phyloP scores from a whole-genome alignment of 2,797 vertebrate species.

The Premnoplex brunnescens region DNA sequence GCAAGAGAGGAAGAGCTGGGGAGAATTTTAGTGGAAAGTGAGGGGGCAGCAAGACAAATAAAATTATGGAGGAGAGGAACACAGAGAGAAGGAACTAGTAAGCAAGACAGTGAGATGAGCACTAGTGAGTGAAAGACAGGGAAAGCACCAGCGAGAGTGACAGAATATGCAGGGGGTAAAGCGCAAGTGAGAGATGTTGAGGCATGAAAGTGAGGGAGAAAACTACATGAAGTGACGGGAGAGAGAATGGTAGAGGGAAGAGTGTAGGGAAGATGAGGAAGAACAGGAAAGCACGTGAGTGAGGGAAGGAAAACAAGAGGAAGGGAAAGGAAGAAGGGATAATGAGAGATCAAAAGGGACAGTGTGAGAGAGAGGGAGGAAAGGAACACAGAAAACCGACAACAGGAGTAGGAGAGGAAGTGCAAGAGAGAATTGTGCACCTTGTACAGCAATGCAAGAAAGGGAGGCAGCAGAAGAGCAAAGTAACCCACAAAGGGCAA shows the following conservation, averaged over 20 bases:
- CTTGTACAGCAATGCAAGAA: neutral
- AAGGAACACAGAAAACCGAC: neutral
- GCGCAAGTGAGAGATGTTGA: neutral
- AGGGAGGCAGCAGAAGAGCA: neutral
- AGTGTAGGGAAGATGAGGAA: neutral
- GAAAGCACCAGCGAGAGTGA: neutral
- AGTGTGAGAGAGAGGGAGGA: neutral
- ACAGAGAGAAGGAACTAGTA: neutral
- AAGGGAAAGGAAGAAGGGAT: neutral
- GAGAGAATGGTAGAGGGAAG: neutral
- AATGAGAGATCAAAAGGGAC: neutral
- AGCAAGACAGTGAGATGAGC: neutral
- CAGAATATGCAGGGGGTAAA: neutral
- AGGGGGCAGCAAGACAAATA: neutral
- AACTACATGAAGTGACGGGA: neutral
- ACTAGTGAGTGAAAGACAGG: neutral
- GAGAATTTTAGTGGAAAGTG: neutral
- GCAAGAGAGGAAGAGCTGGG: neutral
- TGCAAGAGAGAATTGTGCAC: neutral
- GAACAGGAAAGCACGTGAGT: neutral
- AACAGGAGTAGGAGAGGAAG: neutral
- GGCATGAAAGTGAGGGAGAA: neutral
- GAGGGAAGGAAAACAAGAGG: neutral
- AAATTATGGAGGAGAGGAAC: neutral
- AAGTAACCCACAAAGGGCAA: neutral